phyloP scores from a whole-genome alignment of 2,113 vertebrate species.

The Syngnathus scovelli region DNA sequence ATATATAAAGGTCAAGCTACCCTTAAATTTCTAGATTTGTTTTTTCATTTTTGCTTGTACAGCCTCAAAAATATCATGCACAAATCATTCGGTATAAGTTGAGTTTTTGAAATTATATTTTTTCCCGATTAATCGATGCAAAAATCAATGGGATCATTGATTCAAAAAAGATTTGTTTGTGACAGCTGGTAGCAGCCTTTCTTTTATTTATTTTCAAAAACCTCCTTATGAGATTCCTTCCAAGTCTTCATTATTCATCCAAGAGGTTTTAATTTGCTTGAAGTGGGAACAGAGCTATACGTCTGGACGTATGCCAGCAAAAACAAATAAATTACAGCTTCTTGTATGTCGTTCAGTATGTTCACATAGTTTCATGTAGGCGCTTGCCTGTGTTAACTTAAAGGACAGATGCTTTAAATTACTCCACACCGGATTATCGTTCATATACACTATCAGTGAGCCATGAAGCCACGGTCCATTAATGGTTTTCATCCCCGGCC shows the following conservation, averaged over 20 bases:
- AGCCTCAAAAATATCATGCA: no score
- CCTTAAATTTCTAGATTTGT: no score
- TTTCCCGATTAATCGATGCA: no score
- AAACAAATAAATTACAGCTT: constrained; percentile 19
- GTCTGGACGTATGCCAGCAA: constrained; percentile 41
- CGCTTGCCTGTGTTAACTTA: constrained; percentile 1
- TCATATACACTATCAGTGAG: constrained; percentile 28
- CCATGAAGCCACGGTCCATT: constrained; percentile 22
- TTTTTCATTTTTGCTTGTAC: no score
- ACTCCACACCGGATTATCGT: constrained; percentile 24
- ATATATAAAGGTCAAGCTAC: no score
- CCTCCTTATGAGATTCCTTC: constrained; percentile 33
- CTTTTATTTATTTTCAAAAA: constrained; percentile 38
- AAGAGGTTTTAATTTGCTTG: constrained; percentile 29
- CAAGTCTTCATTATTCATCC: constrained; percentile 49
- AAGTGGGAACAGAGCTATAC: constrained; percentile 11
- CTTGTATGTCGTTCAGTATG: no score
- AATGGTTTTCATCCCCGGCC: constrained; percentile 23
- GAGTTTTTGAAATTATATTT: no score
- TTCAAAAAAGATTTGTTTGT: no score
- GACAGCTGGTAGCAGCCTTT: constrained; percentile 2
- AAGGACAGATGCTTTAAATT: constrained; percentile 23
- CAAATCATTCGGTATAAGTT: no score
- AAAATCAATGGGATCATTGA: no score
- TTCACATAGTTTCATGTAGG: neutral